A percentile compares a stretch with the other conserved stretches of the same genome.
Conservation (phyloP, 2,888 invertebrate genomes). For the Neocrepidodera transversa region DNA sequence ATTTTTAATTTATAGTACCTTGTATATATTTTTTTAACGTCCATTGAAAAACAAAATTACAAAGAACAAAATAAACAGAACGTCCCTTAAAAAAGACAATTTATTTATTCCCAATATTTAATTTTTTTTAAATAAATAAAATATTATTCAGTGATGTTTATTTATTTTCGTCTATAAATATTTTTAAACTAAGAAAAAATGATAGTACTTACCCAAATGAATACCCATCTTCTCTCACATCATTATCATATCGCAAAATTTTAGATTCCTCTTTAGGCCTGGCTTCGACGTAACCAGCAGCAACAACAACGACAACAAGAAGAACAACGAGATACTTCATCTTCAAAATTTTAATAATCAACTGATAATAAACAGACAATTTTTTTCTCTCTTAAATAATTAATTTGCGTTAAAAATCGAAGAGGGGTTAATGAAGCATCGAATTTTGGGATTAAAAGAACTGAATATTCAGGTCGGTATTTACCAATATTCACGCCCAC, state of each 20-base stretch:
- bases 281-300: slow-evolving; percentile 1
- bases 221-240: slow-evolving; percentile 19
- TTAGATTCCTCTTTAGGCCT: slow-evolving; percentile 11
- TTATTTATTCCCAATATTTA: too few species aligned
- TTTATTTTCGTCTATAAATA: too few species aligned
- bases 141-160: too few species aligned
- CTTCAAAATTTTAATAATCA: slow-evolving; percentile 2
- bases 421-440: slow-evolving; percentile 9
- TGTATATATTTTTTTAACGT: too few species aligned
- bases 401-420: neutral
- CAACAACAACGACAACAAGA: slow-evolving; percentile 6
- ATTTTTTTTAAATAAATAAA: too few species aligned
- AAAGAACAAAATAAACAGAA: too few species aligned
- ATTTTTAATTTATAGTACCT: too few species aligned
- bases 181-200: too few species aligned
- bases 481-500: neutral
- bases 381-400: slow-evolving; percentile 21
- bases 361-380: slow-evolving; percentile 1
- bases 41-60: too few species aligned
- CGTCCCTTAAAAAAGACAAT: too few species aligned
- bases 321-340: slow-evolving; percentile 16
- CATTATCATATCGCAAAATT: slow-evolving; percentile 21
- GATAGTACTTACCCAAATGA: slow-evolving; percentile 17
- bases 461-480: neutral
- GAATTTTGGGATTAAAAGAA: neutral